Evolutionary conservation across 2,113 vertebrate genomes (phyloP).

Genomic region (Triplophysa dalaica): DNA sequence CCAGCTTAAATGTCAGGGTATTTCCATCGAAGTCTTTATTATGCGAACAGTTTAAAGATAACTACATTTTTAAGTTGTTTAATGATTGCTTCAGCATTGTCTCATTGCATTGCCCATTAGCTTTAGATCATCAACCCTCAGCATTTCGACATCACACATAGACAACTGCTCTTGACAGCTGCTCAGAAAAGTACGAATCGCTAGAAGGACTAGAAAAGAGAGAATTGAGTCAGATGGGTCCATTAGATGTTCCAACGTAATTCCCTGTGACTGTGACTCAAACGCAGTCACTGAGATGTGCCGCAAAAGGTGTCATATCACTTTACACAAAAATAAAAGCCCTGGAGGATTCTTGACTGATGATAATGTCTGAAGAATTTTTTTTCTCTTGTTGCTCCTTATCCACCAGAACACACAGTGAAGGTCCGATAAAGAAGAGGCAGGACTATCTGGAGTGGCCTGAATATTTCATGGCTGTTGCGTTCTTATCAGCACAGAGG

Average conservation of each 20-base stretch:
- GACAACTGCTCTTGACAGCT: slow-evolving; percentile 4
- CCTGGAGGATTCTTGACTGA: background rate
- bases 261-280: background rate
- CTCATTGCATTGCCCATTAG: background rate
- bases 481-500: slow-evolving; percentile 95
- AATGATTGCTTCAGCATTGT: slow-evolving; percentile 25
- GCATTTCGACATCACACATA: background rate
- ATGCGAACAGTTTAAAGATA: background rate
- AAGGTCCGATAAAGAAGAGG: slow-evolving; percentile 74
- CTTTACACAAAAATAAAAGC: slow-evolving; percentile 19
- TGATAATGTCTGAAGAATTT: slow-evolving; percentile 26
- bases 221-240: background rate
- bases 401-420: background rate
- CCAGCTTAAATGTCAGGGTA: background rate
- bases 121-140: slow-evolving; percentile 9
- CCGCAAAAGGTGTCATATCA: slow-evolving; percentile 16
- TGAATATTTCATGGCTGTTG: slow-evolving; percentile 98
- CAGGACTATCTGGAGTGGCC: slow-evolving; percentile 95
- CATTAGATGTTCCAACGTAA: slow-evolving; percentile 29
- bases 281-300: slow-evolving; percentile 12
- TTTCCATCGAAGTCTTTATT: background rate
- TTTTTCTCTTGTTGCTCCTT: background rate
- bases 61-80: background rate
- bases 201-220: background rate
- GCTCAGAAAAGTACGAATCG: slow-evolving; percentile 4